Conservation (phyloP, 2,888 invertebrate species). For the Steinernema hermaphroditum region DNA sequence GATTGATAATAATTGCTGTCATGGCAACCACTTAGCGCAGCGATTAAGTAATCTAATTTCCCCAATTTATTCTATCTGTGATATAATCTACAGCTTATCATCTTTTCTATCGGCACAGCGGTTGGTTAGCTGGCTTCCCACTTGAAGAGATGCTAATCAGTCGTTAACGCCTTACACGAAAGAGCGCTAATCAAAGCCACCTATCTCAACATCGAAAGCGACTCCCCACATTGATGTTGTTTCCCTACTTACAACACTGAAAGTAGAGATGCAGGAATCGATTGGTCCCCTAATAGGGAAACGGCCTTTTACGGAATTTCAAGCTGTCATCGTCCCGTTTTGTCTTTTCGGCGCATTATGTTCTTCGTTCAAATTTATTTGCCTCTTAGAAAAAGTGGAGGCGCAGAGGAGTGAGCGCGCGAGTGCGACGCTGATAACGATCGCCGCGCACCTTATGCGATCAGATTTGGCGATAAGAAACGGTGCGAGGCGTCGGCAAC, state of each 20-base stretch:
- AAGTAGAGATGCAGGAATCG: not conserved
- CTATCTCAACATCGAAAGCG: no score
- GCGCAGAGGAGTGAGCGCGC: constrained; percentile 12
- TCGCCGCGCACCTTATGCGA: constrained; percentile 30
- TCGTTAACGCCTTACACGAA: not conserved
- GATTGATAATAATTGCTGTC: no score
- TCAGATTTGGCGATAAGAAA: constrained; percentile 15
- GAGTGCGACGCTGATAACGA: constrained; percentile 12
- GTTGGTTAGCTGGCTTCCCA: not conserved
- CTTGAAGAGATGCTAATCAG: constrained; percentile 22
- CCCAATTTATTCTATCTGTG: no score
- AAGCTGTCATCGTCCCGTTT: constrained; percentile 8
- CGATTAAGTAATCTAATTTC: no score
- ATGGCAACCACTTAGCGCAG: no score
- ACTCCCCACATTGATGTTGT: no score
- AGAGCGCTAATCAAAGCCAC: not conserved
- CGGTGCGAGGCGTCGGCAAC: constrained; percentile 27
- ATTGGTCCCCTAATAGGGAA: constrained; percentile 16
- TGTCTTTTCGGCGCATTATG: constrained; percentile 30
- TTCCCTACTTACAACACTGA: no score
- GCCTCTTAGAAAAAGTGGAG: constrained; percentile 22
- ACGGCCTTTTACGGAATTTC: not conserved
- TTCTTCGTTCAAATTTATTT: constrained; percentile 31
- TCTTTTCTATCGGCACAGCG: constrained; percentile 19
- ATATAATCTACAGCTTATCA: constrained; percentile 25